Percentiles rank a stretch among this genome's conserved stretches.
Conservation (phyloP, 2,888 invertebrate genomes). For the Belgica antarctica region DNA sequence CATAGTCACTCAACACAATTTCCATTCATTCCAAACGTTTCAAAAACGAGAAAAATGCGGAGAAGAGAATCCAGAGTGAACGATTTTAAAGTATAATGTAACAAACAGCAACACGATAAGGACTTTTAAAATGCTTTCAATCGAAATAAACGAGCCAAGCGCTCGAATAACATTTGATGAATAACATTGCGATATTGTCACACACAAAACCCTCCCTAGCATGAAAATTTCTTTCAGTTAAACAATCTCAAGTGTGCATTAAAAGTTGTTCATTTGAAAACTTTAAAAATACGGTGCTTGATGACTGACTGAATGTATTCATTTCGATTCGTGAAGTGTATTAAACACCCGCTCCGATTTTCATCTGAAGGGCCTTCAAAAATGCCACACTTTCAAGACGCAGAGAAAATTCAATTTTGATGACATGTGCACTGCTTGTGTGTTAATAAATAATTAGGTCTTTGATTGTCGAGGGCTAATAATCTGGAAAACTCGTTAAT, state of each 20-base stretch:
- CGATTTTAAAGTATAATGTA: slow-evolving; percentile 16
- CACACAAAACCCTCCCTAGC: not conserved
- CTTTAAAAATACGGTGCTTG: not conserved
- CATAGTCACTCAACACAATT: slow-evolving; percentile 12
- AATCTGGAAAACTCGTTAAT: not conserved
- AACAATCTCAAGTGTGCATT: slow-evolving; percentile 38
- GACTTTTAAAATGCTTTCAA: slow-evolving; percentile 20
- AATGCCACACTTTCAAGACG: slow-evolving; percentile 14
- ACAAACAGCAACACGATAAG: slow-evolving; percentile 3
- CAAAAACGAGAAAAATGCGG: not conserved
- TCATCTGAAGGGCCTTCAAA: not conserved
- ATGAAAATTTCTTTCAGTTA: too few relatives aligned
- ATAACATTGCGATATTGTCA: slow-evolving; percentile 16
- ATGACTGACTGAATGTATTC: not conserved
- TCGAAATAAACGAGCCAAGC: not conserved
- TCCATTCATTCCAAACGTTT: slow-evolving; percentile 13
- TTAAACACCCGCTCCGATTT: slow-evolving; percentile 35
- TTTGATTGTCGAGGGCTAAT: slow-evolving; percentile 15
- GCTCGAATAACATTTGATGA: not conserved
- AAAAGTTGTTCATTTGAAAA: slow-evolving; percentile 39
- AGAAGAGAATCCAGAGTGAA: not conserved
- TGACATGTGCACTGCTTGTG: slow-evolving; percentile 29
- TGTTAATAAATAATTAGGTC: slow-evolving; percentile 42
- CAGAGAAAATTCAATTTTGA: not conserved
- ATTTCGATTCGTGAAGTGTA: not conserved